phyloP scores from a whole-genome alignment of 2,113 vertebrate genomes.

The Anhinga anhinga region DNA sequence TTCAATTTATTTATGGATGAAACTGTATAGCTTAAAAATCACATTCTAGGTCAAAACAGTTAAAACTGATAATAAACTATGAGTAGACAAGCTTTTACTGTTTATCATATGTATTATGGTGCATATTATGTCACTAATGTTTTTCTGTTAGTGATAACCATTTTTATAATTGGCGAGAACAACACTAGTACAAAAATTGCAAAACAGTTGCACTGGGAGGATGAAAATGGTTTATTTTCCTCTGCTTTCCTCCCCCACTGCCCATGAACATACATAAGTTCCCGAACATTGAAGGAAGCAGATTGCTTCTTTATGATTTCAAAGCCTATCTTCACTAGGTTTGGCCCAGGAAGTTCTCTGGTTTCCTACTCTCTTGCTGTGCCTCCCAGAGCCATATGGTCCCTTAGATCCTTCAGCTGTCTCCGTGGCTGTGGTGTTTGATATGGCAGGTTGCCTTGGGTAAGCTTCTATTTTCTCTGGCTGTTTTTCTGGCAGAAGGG shows the following conservation, averaged over 20 bases:
- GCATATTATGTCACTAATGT: background rate
- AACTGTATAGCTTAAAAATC: background rate
- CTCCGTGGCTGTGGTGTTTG: background rate
- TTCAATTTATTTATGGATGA: background rate
- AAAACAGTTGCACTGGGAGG: background rate
- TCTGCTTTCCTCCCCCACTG: background rate
- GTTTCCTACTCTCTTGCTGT: background rate
- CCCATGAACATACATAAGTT: background rate
- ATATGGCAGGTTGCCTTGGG: background rate
- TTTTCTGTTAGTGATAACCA: background rate
- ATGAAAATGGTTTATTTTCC: background rate
- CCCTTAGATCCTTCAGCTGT: background rate
- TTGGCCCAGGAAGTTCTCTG: background rate
- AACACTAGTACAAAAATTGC: background rate
- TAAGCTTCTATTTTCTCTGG: background rate
- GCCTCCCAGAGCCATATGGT: background rate
- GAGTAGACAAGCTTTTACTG: background rate
- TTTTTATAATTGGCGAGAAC: background rate
- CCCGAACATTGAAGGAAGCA: background rate
- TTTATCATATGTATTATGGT: background rate
- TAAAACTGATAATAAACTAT: background rate
- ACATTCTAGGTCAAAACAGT: background rate
- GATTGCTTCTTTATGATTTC: background rate
- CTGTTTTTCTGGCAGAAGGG: background rate
- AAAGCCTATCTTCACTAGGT: background rate